Conservation (phyloP, 1,140 invertebrate genomes). For the Episyrphus balteatus region DNA sequence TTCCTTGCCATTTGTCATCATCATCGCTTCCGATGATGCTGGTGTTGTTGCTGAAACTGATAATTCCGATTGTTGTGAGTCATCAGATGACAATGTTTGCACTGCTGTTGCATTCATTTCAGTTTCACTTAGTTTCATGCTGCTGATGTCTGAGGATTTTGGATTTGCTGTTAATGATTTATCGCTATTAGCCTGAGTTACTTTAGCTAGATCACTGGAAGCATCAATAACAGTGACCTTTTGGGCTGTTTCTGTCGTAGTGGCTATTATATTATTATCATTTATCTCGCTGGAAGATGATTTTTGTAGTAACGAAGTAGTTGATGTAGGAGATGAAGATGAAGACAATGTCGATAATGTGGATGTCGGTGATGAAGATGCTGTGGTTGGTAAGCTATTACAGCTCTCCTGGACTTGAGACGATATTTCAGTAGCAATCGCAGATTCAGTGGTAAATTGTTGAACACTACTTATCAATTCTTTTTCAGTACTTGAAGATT, state of each 20-base stretch:
- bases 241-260: not conserved
- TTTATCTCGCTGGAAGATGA: not conserved
- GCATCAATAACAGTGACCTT: not conserved
- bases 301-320: not conserved
- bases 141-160: not conserved
- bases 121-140: not conserved
- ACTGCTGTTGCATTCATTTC: not conserved
- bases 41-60: not conserved
- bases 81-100: not conserved
- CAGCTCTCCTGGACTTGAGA: too few species aligned
- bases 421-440: too few species aligned
- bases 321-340: not conserved
- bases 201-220: not conserved
- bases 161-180: not conserved
- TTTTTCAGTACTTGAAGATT: too few species aligned
- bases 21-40: not conserved
- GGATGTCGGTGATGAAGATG: not conserved
- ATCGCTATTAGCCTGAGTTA: too few species aligned
- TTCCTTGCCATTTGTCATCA: not conserved
- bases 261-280: not conserved
- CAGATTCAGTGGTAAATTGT: too few species aligned
- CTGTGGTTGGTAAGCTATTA: not conserved
- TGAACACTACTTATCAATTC: too few species aligned
- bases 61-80: not conserved
- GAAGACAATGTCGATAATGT: not conserved